Conservation (phyloP, 2,113 vertebrate genomes). For the Chaetura pelagica region DNA sequence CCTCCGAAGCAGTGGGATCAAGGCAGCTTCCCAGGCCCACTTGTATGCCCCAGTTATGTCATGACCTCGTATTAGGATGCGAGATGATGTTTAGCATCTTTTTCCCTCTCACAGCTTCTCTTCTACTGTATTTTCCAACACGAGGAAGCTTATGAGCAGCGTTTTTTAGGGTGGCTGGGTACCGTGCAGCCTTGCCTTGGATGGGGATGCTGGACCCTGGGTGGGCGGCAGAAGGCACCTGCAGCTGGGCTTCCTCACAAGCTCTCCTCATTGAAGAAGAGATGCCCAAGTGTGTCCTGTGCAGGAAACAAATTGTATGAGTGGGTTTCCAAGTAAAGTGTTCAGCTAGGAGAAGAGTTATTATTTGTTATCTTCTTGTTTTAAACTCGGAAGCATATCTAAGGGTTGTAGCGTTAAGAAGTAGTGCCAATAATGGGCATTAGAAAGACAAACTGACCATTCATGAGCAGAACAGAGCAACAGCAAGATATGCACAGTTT, state of each 20-base stretch:
- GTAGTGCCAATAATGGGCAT: neutral
- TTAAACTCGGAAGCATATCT: neutral
- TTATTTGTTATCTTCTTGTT: neutral
- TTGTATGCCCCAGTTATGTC: accelerated
- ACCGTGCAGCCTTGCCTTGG: neutral
- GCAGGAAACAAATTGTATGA: neutral
- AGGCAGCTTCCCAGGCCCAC: neutral
- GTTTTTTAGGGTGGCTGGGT: neutral
- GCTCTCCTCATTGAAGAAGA: neutral
- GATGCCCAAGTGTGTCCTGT: accelerated
- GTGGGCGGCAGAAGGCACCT: neutral
- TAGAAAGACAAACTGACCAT: neutral
- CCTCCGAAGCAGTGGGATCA: accelerated
- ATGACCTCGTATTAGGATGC: neutral
- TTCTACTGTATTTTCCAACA: neutral
- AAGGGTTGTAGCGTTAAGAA: neutral
- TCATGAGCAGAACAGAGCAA: neutral
- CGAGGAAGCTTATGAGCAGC: neutral
- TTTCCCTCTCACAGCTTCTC: neutral
- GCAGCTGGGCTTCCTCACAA: neutral
- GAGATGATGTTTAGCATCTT: neutral
- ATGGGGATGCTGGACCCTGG: neutral
- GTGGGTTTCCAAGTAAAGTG: accelerated
- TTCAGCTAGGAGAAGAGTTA: neutral
- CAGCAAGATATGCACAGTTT: neutral